These are phyloP conservation scores for Sylvilagus floridanus DNA, from an alignment of 2,797 vertebrate species.

Conservation along the genomic window DNA sequence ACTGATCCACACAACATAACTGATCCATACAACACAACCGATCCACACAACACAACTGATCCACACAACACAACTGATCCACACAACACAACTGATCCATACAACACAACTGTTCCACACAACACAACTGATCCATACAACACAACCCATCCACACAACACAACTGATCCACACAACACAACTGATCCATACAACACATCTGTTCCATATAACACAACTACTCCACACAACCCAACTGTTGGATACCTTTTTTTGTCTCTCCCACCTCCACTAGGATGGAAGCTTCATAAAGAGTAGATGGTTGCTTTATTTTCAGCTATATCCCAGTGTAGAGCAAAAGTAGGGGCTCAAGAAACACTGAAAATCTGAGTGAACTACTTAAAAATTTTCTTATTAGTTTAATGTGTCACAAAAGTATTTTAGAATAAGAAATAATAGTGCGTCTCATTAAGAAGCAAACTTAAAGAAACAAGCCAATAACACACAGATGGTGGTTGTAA, in stretches of 20 bases:
- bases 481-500: background rate
- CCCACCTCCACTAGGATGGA: background rate
- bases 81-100: no score
- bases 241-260: background rate
- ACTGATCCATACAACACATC: no score
- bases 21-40: no score
- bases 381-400: background rate
- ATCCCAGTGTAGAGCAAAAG: background rate
- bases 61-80: no score
- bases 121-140: no score
- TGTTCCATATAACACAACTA: no score
- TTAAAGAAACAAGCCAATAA: background rate
- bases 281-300: background rate
- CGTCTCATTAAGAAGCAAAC: background rate
- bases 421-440: background rate
- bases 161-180: no score
- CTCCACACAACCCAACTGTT: background rate
- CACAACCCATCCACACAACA: no score
- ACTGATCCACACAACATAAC: no score
- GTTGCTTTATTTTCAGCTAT: background rate
- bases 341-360: background rate
- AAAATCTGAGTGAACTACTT: background rate
- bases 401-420: background rate
- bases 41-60: no score
- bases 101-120: no score